Percentiles rank a stretch among this genome's conserved stretches.
Evolutionary conservation across 2,797 vertebrate species (phyloP).

Genomic region (Ctenochaetus hawaiiensis): DNA sequence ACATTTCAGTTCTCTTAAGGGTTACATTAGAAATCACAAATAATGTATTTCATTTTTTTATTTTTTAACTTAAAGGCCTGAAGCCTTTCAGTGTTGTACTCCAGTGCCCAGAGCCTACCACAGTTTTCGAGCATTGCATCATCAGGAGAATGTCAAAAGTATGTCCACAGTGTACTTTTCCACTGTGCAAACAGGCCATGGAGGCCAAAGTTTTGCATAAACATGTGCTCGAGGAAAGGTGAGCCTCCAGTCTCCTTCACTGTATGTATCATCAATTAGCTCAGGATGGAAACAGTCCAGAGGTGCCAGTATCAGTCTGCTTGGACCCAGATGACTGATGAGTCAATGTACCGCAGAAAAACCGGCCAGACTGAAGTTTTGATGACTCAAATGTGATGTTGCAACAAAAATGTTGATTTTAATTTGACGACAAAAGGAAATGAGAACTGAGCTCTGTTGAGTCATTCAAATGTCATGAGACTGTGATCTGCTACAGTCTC

Average conservation of each 20-base stretch:
- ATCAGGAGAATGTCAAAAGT: slow-evolving; percentile 11
- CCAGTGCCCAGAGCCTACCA: background rate
- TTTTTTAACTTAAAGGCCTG: background rate
- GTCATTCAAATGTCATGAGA: slow-evolving; percentile 15
- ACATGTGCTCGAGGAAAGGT: slow-evolving; percentile 10
- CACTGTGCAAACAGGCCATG: slow-evolving; percentile 23
- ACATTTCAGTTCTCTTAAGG: background rate
- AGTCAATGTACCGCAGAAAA: slow-evolving; percentile 24
- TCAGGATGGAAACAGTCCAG: slow-evolving; percentile 1
- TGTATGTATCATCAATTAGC: slow-evolving; percentile 44
- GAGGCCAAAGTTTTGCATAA: slow-evolving; percentile 26
- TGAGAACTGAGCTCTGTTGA: slow-evolving; percentile 38
- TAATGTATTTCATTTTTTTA: background rate
- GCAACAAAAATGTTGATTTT: slow-evolving; percentile 12
- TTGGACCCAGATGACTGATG: slow-evolving; percentile 31
- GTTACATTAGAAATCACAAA: background rate
- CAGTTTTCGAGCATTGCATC: slow-evolving; percentile 2
- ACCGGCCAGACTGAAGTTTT: slow-evolving; percentile 4
- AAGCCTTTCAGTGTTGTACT: background rate
- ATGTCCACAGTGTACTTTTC: slow-evolving; percentile 3
- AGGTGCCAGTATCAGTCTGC: slow-evolving; percentile 17
- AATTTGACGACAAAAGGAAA: slow-evolving; percentile 24
- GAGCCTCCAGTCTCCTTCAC: slow-evolving; percentile 13
- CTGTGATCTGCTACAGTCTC: background rate
- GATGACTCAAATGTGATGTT: slow-evolving; percentile 41